Percentiles rank a stretch among this genome's conserved stretches.
phyloP scores from a whole-genome alignment of 2,797 vertebrate species.

The Steatocranus sp. region DNA sequence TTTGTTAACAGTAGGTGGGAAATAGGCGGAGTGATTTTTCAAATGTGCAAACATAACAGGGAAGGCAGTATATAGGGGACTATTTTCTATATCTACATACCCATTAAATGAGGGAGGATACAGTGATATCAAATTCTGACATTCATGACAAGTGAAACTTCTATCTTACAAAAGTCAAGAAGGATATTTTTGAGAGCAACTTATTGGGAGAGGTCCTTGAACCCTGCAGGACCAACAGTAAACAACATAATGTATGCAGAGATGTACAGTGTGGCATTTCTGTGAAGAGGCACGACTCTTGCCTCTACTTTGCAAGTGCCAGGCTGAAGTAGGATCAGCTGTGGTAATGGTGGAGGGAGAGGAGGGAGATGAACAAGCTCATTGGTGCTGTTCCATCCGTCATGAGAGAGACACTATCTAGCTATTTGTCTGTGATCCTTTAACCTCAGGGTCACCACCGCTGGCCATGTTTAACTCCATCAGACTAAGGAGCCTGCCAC shows the following conservation, averaged over 20 bases:
- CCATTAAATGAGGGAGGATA: too few species aligned
- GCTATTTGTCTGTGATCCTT: constrained; percentile 9
- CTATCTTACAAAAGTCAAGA: not conserved
- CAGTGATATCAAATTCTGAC: not conserved
- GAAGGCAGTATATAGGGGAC: too few species aligned
- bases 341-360: not conserved
- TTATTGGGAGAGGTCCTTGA: not conserved
- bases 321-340: not conserved
- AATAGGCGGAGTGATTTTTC: too few species aligned
- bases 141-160: not conserved
- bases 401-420: constrained; percentile 33
- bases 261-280: not conserved
- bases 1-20: too few species aligned
- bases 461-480: constrained; percentile 2
- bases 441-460: constrained; percentile 18
- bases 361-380: not conserved
- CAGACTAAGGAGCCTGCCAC: constrained; percentile 31
- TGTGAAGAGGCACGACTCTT: not conserved
- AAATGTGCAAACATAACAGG: too few species aligned
- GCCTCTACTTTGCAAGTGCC: not conserved
- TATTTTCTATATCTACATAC: too few species aligned
- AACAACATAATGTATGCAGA: constrained; percentile 5
- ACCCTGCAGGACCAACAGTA: not conserved
- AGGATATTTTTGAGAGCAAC: not conserved
- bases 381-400: constrained; percentile 2